Conservation (phyloP, 1,140 invertebrate genomes). For the Drosophila quadrilineata region DNA sequence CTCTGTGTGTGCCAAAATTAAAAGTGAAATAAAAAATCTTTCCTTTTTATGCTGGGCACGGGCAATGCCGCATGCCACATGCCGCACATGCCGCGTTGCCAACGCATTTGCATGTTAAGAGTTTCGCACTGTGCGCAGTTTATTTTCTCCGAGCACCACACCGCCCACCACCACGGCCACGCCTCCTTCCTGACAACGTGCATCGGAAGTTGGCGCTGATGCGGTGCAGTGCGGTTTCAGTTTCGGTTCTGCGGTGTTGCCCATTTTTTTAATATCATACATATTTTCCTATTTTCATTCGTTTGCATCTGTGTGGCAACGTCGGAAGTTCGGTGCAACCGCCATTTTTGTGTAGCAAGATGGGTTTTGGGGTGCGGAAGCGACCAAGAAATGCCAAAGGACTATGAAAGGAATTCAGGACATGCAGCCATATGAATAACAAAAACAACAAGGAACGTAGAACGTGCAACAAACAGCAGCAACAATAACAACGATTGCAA, state of each 20-base stretch:
- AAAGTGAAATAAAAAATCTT: conserved; percentile 66
- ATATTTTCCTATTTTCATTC: neutral
- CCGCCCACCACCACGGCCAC: neutral
- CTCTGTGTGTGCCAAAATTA: conserved; percentile 52
- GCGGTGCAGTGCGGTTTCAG: conserved; percentile 40
- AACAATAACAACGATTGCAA: conserved; percentile 11
- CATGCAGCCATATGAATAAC: too few relatives aligned
- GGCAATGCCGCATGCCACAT: neutral
- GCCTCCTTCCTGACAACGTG: conserved; percentile 21
- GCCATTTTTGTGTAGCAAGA: conserved; percentile 52
- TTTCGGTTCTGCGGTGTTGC: conserved; percentile 17
- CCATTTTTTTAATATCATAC: conserved; percentile 21
- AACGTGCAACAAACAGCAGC: too few relatives aligned
- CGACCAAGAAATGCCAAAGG: neutral
- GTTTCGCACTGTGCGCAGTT: conserved; percentile 73
- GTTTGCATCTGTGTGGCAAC: conserved; percentile 17
- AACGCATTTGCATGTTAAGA: conserved; percentile 77
- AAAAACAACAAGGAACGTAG: too few relatives aligned
- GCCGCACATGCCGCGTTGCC: conserved; percentile 6
- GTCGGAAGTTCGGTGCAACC: conserved; percentile 64
- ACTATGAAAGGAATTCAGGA: conserved; percentile 1
- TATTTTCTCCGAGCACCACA: conserved; percentile 26
- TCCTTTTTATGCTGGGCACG: neutral
- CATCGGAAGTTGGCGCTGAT: conserved; percentile 55
- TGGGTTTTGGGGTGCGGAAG: conserved; percentile 4